Base-by-base conservation (phyloP, 1,140 invertebrate genomes). In the Polypedilum pembai region DNA sequence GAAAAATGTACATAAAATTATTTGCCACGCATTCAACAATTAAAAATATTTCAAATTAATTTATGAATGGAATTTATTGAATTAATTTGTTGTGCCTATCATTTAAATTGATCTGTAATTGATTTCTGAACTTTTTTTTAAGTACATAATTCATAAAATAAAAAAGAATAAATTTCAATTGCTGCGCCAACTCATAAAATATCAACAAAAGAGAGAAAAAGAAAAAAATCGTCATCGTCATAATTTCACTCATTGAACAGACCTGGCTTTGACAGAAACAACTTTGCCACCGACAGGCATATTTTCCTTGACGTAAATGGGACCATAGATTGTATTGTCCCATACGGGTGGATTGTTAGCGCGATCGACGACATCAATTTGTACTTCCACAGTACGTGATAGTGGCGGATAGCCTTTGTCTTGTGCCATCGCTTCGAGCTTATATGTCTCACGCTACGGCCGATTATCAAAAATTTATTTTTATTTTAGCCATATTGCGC, bases 221-320 rank as follows among this genome's bases (percentile, higher is more conserved):
- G 24, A 33, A 33, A n/a, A n/a, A n/a, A 33, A 33, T 33, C 24
- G 24, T 33, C 24, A 33, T 33, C 24, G 24, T 33, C 24, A 33
- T 33, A 33, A 33, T 33, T 33, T 33, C 5, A 3, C 5, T 33
- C 24, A 33, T 56, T 56, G 12, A 86, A 91, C 91, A 89, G 90
- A 96, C 94, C 94, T 95, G 89, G 94, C 94, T 93, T 96, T 96
- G 85, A 96, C 91, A 85, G 94, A 95, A 83, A 95, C 91, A 87
- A 98, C 94, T 90, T 92, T 95, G 86, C 93, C 92, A 85, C 94
- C 95, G 83, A 96, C 93, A 85, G 94, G 91, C 87, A 94, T 91
- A 87, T 96, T 96, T 89, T 98, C 95, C 89, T 94, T 93, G 86
- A 96, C 93, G 90, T 91, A 94, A 89, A 96, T 94, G 81, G 95